Evolutionary conservation across 2,113 vertebrate genomes (phyloP).

Genomic region (Onychostoma macrolepis): DNA sequence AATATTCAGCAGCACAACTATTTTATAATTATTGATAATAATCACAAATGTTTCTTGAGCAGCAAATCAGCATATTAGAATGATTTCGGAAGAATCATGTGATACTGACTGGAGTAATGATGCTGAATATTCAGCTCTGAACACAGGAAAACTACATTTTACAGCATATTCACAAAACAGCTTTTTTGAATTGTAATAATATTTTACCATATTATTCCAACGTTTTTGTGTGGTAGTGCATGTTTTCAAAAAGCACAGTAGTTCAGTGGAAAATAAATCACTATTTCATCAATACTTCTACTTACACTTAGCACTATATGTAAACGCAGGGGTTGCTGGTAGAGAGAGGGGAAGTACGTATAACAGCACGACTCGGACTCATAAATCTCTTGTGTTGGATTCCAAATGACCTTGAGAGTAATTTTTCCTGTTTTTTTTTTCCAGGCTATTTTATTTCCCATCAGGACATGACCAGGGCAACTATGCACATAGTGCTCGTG

Average conservation of each 20-base stretch:
- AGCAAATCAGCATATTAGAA: no score
- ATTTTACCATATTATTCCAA: not conserved
- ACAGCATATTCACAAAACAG: not conserved
- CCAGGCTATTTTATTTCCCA: not conserved
- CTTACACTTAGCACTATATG: not conserved
- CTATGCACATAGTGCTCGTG: slow-evolving; percentile 19
- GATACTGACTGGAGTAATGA: not conserved
- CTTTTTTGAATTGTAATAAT: accelerated
- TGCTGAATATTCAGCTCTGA: not conserved
- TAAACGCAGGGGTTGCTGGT: not conserved
- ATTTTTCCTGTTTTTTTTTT: not conserved
- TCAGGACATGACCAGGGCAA: not conserved
- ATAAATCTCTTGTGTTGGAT: not conserved
- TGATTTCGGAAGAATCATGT: not conserved
- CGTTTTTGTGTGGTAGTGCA: not conserved
- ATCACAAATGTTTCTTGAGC: no score
- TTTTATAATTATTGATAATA: no score
- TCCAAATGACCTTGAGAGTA: not conserved
- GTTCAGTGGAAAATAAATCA: not conserved
- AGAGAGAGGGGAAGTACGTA: not conserved
- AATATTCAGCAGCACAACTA: no score
- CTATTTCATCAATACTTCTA: not conserved
- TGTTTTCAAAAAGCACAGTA: not conserved
- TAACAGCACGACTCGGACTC: not conserved
- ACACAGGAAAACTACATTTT: not conserved